Conservation (phyloP, 37 sponge, comb jelly and placozoan species). For the Spongilla lacustris region DNA sequence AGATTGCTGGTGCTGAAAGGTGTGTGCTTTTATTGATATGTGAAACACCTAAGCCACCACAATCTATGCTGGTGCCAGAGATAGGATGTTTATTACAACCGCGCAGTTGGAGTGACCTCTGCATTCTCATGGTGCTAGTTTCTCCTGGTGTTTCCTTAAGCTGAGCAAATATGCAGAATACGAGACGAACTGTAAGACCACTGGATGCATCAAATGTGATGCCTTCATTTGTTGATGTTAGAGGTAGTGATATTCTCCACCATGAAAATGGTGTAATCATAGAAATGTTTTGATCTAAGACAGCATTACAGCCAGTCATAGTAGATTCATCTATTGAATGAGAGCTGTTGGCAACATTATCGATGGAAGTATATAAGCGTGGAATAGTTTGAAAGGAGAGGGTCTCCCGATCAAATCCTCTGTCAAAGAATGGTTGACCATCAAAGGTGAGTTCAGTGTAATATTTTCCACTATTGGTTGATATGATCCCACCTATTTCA, state of each 20-base stretch:
- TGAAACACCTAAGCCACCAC: too few relatives aligned
- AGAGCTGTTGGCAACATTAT: slow-evolving; percentile 3
- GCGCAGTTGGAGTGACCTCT: too few relatives aligned
- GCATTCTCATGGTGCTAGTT: background rate
- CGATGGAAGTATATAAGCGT: background rate
- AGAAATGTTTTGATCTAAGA: slow-evolving; percentile 9
- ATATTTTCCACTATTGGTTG: background rate
- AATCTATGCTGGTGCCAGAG: too few relatives aligned
- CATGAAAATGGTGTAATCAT: slow-evolving; percentile 21
- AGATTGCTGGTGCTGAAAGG: too few relatives aligned
- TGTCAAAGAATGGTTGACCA: slow-evolving; percentile 5
- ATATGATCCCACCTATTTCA: slow-evolving; percentile 3
- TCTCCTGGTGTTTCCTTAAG: background rate
- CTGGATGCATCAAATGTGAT: slow-evolving; percentile 1
- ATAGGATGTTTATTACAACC: too few relatives aligned
- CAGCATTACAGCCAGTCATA: background rate
- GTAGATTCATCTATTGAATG: background rate
- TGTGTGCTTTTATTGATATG: too few relatives aligned
- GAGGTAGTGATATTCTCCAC: slow-evolving; percentile 14
- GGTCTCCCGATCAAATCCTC: background rate
- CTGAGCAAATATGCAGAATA: slow-evolving; percentile 19
- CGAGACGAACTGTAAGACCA: slow-evolving; percentile 13
- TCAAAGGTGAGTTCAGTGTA: slow-evolving; percentile 3
- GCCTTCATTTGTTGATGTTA: background rate
- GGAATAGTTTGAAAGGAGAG: background rate